A percentile compares a stretch with the other conserved stretches of the same genome.
phyloP scores from a whole-genome alignment of 2,797 vertebrate genomes.

The Rhynchotus rufescens region DNA sequence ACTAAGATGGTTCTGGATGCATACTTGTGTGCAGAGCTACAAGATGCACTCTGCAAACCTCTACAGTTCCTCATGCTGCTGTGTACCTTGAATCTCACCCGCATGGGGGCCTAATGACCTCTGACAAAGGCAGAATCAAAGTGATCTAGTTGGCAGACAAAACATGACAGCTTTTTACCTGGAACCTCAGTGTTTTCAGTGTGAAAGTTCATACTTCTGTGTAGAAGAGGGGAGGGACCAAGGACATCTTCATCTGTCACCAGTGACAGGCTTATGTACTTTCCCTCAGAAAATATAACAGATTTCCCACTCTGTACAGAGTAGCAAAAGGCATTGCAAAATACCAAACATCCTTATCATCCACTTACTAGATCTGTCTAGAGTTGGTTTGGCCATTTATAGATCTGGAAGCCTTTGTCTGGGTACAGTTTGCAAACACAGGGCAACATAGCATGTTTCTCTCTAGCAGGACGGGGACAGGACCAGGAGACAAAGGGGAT shows the following conservation, averaged over 20 bases:
- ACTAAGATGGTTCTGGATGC: not conserved
- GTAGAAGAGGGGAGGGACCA: not conserved
- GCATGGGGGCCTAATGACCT: fast-evolving
- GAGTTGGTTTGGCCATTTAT: fast-evolving
- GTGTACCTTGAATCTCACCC: not conserved
- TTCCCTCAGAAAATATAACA: not conserved
- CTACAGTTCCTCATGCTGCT: not conserved
- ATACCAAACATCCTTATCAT: too few species aligned
- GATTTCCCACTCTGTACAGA: fast-evolving
- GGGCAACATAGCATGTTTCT: not conserved
- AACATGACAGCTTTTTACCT: not conserved
- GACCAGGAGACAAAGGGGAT: not conserved
- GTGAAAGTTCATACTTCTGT: not conserved
- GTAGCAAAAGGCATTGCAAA: not conserved
- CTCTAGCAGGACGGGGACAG: not conserved
- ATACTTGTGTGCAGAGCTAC: not conserved
- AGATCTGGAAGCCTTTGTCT: not conserved
- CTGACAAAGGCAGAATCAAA: not conserved
- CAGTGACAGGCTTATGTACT: not conserved
- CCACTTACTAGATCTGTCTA: not conserved
- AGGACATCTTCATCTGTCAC: not conserved
- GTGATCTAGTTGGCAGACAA: not conserved
- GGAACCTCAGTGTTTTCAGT: not conserved
- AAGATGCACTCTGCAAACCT: not conserved
- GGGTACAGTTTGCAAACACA: not conserved